Base-by-base conservation (phyloP, 2,113 vertebrate species). In the Bos taurus region DNA sequence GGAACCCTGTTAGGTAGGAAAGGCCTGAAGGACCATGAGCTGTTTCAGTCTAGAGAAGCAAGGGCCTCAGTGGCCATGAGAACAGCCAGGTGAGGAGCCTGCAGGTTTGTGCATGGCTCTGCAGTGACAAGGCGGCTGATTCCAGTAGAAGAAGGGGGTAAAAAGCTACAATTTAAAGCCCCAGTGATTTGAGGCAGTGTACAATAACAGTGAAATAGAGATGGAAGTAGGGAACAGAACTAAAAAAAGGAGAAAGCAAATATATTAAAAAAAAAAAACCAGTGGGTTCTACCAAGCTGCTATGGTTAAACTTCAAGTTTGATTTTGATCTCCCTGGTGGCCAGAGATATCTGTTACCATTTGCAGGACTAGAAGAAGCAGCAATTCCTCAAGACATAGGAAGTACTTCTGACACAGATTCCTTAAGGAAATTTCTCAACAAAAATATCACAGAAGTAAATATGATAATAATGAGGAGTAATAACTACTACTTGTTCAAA, bases 111-210 rank as follows among this genome's bases (percentile, higher is more conserved):
- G 52, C 1, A 0, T 2, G 21, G 21, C 16, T 21, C 40, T 28
- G 59, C 33, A 77, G 54, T 26, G 67, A 59, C 25, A 36, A 56
- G 5, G 15, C 12, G 26, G 19, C 88, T 25, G 40, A 25, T 6
- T 52, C n/a, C 33, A 17, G 40, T 13, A 64, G 40, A 40, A n/a
- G 40, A 64, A 64, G 30, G 78, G 46, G 7, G 7, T 50, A 21
- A 92, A 74, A 88, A 91, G 9, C 94, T 86, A 19, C 46, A 43
- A 50, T 80, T 62, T 88, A 80, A 93, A 91, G 28, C 64, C 59
- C 84, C 84, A 48, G 30, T 64, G 52, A 78, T 50, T 67, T 50
- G 78, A 77, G 52, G 56, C 25, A 30, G 40, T 56, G 93, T 57
- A 83, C 71, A 84, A 25, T 9, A 67, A 56, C 21, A 67, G 33